Base-by-base conservation (phyloP, 2,888 invertebrate species). In the Neoaliturus tenellus region DNA sequence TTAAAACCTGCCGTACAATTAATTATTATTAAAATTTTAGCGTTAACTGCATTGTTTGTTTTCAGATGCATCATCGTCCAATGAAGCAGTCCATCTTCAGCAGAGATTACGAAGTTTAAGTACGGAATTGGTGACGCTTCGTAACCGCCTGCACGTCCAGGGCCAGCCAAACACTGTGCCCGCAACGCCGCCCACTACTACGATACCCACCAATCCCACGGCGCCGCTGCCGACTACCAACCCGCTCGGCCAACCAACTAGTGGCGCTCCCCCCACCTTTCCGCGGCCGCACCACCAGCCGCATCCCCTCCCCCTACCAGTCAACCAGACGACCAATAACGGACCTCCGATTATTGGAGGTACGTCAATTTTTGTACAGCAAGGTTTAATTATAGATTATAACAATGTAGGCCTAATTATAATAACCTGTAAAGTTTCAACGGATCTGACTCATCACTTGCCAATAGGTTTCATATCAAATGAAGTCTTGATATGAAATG, bases 61-160 rank as follows among this genome's bases (percentile, higher is more conserved):
- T 75, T 10, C 93, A 98, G 98, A 98, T 96, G 97, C 97, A 89
- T 97, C 97, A 89, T 97, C 97, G 86, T 97, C 97, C 89, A 97
- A 97, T 93, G 98, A 98, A 93, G 97, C 97, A 88, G 97, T 97
- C 89, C 97, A 97, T 91, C 92, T 98, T 90, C 97, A 98, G 92
- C 97, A 97, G 91, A 95, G 97, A 88, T 93, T 98, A 90, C 95
- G 97, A 90, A 97, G 96, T 91, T 93, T 98, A 87, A 97, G 97
- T 92, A 96, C 97, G 88, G 97, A 98, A 92, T 92, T 98, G 92
- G 97, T 97, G 90, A 97, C 97, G 88, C 93, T 98, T 90, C 93
- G 98, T 88, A 97, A 97, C 92, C 94, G 97, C 87, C 93, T 98
- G 90, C 97, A 97, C 92, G 97, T 96, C 25, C 93, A 93, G 89